phyloP scores from a whole-genome alignment of 2,113 vertebrate species.

The Sapayoa aenigma region DNA sequence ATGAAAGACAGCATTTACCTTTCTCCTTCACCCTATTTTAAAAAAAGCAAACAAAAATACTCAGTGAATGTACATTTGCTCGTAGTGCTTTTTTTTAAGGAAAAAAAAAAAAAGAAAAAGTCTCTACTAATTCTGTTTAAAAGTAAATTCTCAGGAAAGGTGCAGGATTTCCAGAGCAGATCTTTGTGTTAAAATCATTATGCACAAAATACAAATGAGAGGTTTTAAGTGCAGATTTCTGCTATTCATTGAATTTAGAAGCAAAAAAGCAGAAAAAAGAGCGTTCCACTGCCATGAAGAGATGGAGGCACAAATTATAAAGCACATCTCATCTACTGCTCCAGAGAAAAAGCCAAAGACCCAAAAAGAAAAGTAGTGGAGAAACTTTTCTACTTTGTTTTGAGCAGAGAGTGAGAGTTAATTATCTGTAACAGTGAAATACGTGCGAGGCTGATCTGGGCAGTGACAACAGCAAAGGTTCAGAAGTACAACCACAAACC shows the following conservation, averaged over 20 bases:
- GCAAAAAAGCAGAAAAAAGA: not conserved
- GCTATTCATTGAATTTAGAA: not conserved
- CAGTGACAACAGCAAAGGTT: not conserved
- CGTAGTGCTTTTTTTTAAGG: not conserved
- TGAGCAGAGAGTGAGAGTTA: not conserved
- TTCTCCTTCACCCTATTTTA: not conserved
- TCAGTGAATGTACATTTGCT: not conserved
- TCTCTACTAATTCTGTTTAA: not conserved
- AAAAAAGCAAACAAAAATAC: not conserved
- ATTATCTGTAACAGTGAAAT: not conserved
- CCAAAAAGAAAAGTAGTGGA: not conserved
- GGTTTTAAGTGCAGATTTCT: not conserved
- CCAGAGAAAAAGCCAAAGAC: not conserved
- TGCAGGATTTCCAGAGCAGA: not conserved
- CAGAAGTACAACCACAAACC: not conserved
- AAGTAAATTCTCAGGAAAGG: not conserved
- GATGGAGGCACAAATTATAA: not conserved
- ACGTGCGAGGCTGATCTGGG: not conserved
- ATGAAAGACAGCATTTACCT: not conserved
- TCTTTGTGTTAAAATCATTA: not conserved
- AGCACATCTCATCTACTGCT: not conserved
- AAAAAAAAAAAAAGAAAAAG: not conserved
- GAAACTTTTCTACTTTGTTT: slow-evolving; percentile 16
- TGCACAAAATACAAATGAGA: not conserved
- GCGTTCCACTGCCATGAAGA: not conserved